A percentile compares a stretch with the other conserved stretches of the same genome.
These are phyloP conservation scores for Matsumurasca onukii DNA, from an alignment of 1,140 invertebrate genomes.

Conservation along the genomic window DNA sequence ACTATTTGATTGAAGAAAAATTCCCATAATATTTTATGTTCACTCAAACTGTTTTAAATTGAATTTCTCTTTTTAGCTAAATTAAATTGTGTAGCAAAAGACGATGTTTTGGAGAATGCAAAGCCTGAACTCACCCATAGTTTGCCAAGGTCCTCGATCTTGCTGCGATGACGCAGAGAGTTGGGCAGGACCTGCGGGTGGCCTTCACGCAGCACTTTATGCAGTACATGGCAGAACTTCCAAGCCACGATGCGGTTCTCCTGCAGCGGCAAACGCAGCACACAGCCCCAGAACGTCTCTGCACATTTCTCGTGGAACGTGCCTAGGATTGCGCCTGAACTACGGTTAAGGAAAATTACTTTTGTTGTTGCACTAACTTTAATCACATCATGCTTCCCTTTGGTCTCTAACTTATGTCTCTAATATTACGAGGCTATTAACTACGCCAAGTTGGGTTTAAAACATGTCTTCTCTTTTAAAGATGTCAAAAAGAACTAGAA, in stretches of 20 bases:
- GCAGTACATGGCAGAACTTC: constrained; percentile 98
- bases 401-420: too few species aligned
- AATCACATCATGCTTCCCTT: too few species aligned
- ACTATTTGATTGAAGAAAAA: too few species aligned
- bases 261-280: constrained; percentile 78
- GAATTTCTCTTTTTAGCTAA: too few species aligned
- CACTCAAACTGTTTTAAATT: too few species aligned
- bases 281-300: constrained; percentile 86
- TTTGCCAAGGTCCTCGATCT: constrained; percentile 82
- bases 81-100: too few species aligned
- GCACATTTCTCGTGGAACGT: constrained; percentile 93
- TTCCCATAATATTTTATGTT: too few species aligned
- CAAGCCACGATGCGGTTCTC: constrained; percentile 94
- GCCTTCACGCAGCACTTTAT: constrained; percentile 93
- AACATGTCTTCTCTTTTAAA: too few species aligned
- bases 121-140: constrained; percentile 78
- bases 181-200: constrained; percentile 85
- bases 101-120: too few species aligned
- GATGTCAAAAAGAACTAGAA: too few species aligned
- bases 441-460: too few species aligned
- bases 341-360: constrained; percentile 42
- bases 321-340: constrained; percentile 83
- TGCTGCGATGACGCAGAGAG: constrained; percentile 74
- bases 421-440: too few species aligned
- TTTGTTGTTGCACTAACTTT: background rate